phyloP scores from a whole-genome alignment of 2,113 vertebrate species.

The Osmerus mordax region DNA sequence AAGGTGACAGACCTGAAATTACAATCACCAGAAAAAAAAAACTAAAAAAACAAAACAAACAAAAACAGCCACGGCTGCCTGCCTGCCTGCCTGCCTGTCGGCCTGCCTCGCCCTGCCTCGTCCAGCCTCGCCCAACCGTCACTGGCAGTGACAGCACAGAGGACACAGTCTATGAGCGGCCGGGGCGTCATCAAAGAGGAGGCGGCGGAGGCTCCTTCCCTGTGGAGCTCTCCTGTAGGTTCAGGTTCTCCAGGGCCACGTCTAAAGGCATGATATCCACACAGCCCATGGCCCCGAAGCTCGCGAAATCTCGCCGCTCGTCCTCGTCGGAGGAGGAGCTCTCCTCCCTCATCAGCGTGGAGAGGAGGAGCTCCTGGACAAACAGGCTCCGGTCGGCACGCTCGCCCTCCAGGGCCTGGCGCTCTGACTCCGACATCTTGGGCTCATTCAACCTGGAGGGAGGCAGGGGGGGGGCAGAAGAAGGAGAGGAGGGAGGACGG shows the following conservation, averaged over 20 bases:
- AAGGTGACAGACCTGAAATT: slow-evolving; percentile 99
- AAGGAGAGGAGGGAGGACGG: not conserved
- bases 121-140: slow-evolving; percentile 81
- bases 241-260: slow-evolving; percentile 98
- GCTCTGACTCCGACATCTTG: slow-evolving; percentile 94
- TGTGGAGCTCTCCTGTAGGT: slow-evolving; percentile 94
- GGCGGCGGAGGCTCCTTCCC: slow-evolving; percentile 97
- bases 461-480: no score
- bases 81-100: slow-evolving; percentile 55
- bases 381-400: slow-evolving; percentile 95
- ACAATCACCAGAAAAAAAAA: slow-evolving; percentile 94
- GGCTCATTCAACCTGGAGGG: slow-evolving; percentile 89
- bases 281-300: slow-evolving; percentile 99
- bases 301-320: slow-evolving; percentile 91
- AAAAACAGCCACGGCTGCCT: slow-evolving; percentile 77
- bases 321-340: slow-evolving; percentile 98
- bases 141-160: slow-evolving; percentile 99
- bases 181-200: slow-evolving; percentile 99
- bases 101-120: not conserved
- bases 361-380: slow-evolving; percentile 96
- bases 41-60: slow-evolving; percentile 13
- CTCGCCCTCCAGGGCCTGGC: slow-evolving; percentile 90
- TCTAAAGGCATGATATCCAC: slow-evolving; percentile 99
- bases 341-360: slow-evolving; percentile 94
- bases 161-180: slow-evolving; percentile 97